Evolutionary conservation across 37 sponge, comb jelly and placozoan species (phyloP).

Genomic region (Cliona cf. orientalis): DNA sequence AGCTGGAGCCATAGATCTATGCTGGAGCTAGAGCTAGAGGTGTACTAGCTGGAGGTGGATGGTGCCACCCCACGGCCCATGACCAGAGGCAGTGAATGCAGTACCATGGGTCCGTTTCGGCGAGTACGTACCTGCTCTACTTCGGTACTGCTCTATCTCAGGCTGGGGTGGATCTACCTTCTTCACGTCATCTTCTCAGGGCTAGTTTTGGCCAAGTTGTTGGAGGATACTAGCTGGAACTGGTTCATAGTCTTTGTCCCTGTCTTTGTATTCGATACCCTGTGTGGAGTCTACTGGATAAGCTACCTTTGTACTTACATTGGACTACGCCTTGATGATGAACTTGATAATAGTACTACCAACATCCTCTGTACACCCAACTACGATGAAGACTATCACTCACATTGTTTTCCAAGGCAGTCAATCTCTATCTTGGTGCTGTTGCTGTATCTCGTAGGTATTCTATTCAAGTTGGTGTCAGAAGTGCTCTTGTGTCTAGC

Average conservation of each 20-base stretch:
- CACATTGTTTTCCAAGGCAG: conserved; percentile 12
- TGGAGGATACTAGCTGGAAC: background rate
- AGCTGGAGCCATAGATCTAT: too few species aligned
- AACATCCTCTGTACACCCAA: background rate
- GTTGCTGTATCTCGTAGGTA: conserved; percentile 4
- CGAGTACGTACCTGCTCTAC: background rate
- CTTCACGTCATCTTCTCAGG: conserved; percentile 19
- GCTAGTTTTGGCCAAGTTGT: background rate
- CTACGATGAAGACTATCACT: background rate
- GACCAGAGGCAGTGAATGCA: too few species aligned
- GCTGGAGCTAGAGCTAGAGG: too few species aligned
- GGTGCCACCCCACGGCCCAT: too few species aligned
- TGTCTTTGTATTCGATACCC: conserved; percentile 21
- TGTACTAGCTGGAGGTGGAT: too few species aligned
- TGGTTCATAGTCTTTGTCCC: conserved; percentile 26
- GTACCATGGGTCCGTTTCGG: too few species aligned
- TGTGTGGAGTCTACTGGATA: conserved; percentile 15
- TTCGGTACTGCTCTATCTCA: background rate
- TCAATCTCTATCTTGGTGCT: background rate
- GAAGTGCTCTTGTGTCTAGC: conserved; percentile 15
- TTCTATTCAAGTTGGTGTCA: conserved; percentile 10
- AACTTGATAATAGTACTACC: background rate
- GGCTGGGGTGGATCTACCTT: background rate
- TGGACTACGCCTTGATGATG: background rate
- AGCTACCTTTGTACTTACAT: conserved; percentile 40